Conservation (phyloP, 2,888 invertebrate species). For the Lasioglossum marginatum region DNA sequence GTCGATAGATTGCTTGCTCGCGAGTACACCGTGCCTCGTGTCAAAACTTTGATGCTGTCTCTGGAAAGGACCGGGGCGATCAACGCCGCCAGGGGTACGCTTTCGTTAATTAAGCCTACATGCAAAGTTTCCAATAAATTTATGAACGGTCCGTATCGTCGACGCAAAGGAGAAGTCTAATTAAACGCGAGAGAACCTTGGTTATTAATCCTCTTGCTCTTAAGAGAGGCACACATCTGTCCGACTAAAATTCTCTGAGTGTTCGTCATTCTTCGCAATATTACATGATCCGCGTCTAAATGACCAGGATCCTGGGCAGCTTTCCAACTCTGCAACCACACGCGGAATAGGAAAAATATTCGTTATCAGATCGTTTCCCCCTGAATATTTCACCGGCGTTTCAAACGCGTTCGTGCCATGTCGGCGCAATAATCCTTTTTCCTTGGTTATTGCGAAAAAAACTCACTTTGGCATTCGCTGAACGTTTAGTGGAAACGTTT, state of each 20-base stretch:
- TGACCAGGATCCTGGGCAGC: slow-evolving; percentile 57
- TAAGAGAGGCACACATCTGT: slow-evolving; percentile 74
- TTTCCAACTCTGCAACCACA: slow-evolving; percentile 64
- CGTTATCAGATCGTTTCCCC: slow-evolving; percentile 50
- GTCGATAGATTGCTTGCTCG: slow-evolving; percentile 32
- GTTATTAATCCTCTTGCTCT: slow-evolving; percentile 72
- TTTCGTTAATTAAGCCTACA: slow-evolving; percentile 72
- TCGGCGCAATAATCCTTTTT: slow-evolving; percentile 24
- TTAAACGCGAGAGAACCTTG: slow-evolving; percentile 64
- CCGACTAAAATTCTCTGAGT: slow-evolving; percentile 75
- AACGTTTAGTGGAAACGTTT: slow-evolving; percentile 29
- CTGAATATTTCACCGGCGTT: slow-evolving; percentile 41
- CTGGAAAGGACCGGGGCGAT: slow-evolving; percentile 72
- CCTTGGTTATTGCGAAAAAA: background rate
- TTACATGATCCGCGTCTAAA: slow-evolving; percentile 71
- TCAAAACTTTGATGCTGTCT: slow-evolving; percentile 70
- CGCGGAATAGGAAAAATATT: slow-evolving; percentile 52
- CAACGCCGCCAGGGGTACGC: slow-evolving; percentile 72
- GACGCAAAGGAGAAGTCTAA: background rate
- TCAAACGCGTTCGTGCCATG: background rate
- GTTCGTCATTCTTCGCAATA: slow-evolving; percentile 75
- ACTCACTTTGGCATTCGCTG: slow-evolving; percentile 54
- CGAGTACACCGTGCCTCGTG: slow-evolving; percentile 67
- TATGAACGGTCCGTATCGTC: slow-evolving; percentile 9
- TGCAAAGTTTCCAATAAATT: slow-evolving; percentile 4